phyloP scores from a whole-genome alignment of 2,113 vertebrate genomes.

The Xenopus laevis region DNA sequence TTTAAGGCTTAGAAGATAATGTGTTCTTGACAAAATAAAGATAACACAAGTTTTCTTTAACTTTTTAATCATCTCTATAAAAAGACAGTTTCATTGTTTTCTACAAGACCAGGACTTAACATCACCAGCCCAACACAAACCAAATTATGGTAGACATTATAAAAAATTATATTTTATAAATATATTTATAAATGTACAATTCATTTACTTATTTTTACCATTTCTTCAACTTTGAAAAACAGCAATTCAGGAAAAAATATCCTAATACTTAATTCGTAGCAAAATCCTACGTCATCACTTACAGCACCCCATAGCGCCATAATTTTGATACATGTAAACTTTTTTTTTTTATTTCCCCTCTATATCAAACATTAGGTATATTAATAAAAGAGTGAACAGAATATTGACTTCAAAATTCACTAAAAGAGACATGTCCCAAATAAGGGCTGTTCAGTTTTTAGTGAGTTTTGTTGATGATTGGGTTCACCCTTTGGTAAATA shows the following conservation, averaged over 20 bases:
- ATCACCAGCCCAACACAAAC: constrained; percentile 42
- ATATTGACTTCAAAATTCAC: too few species aligned
- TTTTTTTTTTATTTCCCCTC: constrained; percentile 13
- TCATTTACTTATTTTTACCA: constrained; percentile 24
- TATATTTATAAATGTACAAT: constrained; percentile 40
- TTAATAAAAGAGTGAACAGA: too few species aligned
- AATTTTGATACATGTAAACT: constrained; percentile 27
- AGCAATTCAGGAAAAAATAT: constrained; percentile 45
- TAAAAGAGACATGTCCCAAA: too few species aligned
- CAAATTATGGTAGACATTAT: constrained; percentile 23
- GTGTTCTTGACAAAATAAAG: too few species aligned
- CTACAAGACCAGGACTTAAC: constrained; percentile 42
- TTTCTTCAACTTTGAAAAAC: constrained; percentile 42
- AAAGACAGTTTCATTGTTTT: constrained; percentile 19
- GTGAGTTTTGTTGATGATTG: background rate
- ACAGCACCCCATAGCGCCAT: constrained; percentile 36
- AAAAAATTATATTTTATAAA: constrained; percentile 36
- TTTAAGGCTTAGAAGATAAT: too few species aligned
- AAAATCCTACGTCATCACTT: constrained; percentile 44
- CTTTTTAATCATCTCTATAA: constrained; percentile 36
- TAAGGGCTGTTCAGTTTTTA: constrained; percentile 1
- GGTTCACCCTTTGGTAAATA: too few species aligned
- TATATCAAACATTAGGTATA: constrained; percentile 1
- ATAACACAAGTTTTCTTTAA: background rate
- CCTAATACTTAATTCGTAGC: constrained; percentile 44